These are phyloP conservation scores for Parascotia fuliginaria DNA, from an alignment of 2,888 invertebrate genomes.

Conservation along the genomic window DNA sequence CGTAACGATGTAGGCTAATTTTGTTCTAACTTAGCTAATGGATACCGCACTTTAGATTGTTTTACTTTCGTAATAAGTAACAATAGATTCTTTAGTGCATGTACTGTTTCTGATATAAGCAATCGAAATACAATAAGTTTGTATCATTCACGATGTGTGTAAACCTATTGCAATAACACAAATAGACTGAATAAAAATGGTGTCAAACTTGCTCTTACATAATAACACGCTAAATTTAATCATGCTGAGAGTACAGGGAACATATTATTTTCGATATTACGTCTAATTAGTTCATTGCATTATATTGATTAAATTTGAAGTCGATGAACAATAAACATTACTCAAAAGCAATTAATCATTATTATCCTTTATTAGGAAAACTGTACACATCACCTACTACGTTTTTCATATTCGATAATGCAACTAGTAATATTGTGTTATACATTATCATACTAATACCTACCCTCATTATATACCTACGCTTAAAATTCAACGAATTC, in stretches of 20 bases:
- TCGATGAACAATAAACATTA: too few species aligned
- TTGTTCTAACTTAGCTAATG: too few species aligned
- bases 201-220: neutral
- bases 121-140: neutral
- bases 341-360: too few species aligned
- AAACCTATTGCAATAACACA: neutral
- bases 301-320: too few species aligned
- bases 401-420: neutral
- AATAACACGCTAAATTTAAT: neutral
- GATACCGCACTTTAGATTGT: neutral
- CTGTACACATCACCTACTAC: neutral
- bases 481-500: constrained; percentile 21
- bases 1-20: too few species aligned
- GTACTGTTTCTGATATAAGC: neutral
- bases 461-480: constrained; percentile 16
- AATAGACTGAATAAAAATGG: neutral
- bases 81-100: neutral
- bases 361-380: too few species aligned
- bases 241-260: too few species aligned
- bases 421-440: constrained; percentile 16
- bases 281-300: too few species aligned
- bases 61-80: neutral
- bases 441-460: constrained; percentile 29
- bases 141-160: neutral
- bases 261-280: too few species aligned